Percentiles rank a stretch among this genome's conserved stretches.
Conservation (phyloP, 1,140 invertebrate species). For the Hylaeus volcanicus region DNA sequence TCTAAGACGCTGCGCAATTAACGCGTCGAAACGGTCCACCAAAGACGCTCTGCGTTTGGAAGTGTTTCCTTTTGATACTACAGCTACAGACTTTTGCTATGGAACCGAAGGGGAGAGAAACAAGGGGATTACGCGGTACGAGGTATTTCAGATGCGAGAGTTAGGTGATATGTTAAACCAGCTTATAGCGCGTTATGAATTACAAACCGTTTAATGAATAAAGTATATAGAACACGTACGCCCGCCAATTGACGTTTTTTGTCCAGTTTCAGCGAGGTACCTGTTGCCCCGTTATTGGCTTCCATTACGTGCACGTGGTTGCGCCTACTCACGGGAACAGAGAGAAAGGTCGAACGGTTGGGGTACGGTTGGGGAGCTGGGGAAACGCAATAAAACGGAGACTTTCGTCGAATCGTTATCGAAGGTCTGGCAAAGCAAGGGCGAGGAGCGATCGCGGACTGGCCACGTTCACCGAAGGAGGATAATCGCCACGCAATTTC, state of each 20-base stretch:
- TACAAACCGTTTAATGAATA: constrained; percentile 60
- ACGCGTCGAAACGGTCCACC: too few species aligned
- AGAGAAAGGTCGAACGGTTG: background rate
- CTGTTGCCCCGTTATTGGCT: constrained; percentile 54
- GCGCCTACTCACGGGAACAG: background rate
- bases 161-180: constrained; percentile 64
- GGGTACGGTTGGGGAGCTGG: background rate
- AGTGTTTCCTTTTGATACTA: too few species aligned
- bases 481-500: constrained; percentile 80
- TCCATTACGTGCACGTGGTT: constrained; percentile 34
- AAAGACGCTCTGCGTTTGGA: too few species aligned
- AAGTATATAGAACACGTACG: constrained; percentile 41
- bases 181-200: constrained; percentile 65
- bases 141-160: constrained; percentile 40
- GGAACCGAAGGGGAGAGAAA: too few species aligned
- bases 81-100: too few species aligned
- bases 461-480: constrained; percentile 62
- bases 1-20: background rate
- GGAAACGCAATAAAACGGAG: constrained; percentile 46
- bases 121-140: too few species aligned
- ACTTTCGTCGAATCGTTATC: constrained; percentile 75
- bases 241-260: background rate
- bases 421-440: constrained; percentile 24
- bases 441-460: constrained; percentile 30
- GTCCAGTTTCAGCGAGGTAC: constrained; percentile 24